These are phyloP conservation scores for Ips nitidus DNA, from an alignment of 1,140 invertebrate species.

Conservation along the genomic window DNA sequence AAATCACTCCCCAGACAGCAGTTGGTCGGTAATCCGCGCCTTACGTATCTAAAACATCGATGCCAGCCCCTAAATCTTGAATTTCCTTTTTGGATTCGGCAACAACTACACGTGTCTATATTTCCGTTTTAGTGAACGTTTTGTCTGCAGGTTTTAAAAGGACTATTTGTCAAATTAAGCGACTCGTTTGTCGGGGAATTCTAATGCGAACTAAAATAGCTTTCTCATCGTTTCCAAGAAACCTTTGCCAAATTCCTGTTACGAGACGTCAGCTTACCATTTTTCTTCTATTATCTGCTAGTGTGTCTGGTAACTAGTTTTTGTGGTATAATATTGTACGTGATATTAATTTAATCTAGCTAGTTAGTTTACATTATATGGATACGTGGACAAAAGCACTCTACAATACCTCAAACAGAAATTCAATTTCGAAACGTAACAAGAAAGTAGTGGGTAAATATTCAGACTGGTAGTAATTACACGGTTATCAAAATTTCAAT, in stretches of 20 bases:
- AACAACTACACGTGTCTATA: slow-evolving; percentile 30
- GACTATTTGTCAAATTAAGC: slow-evolving; percentile 30
- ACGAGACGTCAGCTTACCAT: no score
- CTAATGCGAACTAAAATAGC: slow-evolving; percentile 4
- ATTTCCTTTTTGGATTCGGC: slow-evolving; percentile 29
- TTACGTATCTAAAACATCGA: slow-evolving; percentile 29
- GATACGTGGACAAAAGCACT: no score
- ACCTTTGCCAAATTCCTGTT: background rate
- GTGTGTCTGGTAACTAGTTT: no score
- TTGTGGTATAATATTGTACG: no score
- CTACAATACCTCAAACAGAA: no score
- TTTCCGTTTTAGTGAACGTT: slow-evolving; percentile 19
- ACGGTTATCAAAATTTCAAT: slow-evolving; percentile 1
- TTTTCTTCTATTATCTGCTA: no score
- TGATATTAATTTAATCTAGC: no score
- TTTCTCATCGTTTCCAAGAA: background rate
- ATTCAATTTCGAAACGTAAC: no score
- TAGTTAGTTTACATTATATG: no score
- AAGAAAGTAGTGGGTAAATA: background rate
- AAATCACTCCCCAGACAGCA: slow-evolving; percentile 38
- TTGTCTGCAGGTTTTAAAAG: slow-evolving; percentile 27
- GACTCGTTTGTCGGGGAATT: slow-evolving; percentile 15
- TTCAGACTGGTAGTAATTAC: slow-evolving; percentile 1
- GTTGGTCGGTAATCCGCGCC: slow-evolving; percentile 39
- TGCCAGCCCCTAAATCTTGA: slow-evolving; percentile 26